Conservation (phyloP, 2,113 vertebrate species). For the Campylomormyrus numenius region DNA sequence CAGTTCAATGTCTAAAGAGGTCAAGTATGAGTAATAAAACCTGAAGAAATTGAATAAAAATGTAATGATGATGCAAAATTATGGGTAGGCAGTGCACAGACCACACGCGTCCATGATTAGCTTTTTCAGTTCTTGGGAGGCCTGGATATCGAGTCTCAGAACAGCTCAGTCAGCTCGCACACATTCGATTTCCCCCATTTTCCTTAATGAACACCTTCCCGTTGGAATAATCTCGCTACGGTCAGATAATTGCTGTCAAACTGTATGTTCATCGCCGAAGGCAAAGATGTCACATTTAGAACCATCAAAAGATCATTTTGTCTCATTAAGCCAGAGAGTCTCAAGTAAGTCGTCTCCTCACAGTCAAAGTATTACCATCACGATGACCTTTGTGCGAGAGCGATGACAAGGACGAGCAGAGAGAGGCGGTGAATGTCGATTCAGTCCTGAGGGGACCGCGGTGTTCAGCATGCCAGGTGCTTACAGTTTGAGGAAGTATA, state of each 20-base stretch:
- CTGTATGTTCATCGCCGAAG: background rate
- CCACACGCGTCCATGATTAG: background rate
- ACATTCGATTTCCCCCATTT: background rate
- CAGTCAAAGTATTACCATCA: background rate
- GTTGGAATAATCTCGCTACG: background rate
- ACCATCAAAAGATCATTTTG: constrained; percentile 14
- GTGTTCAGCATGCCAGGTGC: background rate
- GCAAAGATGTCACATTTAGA: constrained; percentile 15
- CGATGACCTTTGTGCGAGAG: background rate
- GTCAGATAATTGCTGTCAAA: constrained; percentile 22
- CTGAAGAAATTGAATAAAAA: background rate
- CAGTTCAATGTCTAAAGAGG: background rate
- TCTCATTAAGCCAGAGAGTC: constrained; percentile 4
- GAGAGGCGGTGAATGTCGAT: background rate
- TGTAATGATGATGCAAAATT: background rate
- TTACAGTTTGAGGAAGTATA: background rate
- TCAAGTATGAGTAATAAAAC: background rate
- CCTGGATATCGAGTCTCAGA: background rate
- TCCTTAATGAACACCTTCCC: constrained; percentile 16
- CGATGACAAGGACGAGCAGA: background rate
- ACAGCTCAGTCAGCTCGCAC: background rate
- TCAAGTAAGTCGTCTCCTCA: background rate
- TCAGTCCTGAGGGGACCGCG: background rate
- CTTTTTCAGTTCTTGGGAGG: background rate
- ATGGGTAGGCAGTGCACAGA: background rate